Conservation (phyloP, 1,140 invertebrate genomes). For the Campoletis sonorensis region DNA sequence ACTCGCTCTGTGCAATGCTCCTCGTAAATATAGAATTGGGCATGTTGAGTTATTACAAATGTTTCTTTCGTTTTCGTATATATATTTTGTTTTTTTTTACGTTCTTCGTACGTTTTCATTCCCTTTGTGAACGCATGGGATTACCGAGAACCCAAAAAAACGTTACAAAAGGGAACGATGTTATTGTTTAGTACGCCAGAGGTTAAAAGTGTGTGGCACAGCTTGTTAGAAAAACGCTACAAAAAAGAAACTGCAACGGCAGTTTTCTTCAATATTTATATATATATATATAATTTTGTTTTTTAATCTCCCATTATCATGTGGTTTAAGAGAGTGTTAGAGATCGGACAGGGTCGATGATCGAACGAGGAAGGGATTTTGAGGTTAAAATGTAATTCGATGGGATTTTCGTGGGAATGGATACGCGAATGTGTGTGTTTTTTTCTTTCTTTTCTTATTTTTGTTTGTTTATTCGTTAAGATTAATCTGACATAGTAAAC, state of each 20-base stretch:
- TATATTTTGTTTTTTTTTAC: constrained; percentile 49
- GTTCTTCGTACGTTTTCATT: constrained; percentile 38
- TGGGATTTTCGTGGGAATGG: background rate
- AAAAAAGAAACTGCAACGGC: constrained; percentile 54
- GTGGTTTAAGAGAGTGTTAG: constrained; percentile 21
- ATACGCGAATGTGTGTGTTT: constrained; percentile 32
- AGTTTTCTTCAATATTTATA: constrained; percentile 50
- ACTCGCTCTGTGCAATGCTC: constrained; percentile 66
- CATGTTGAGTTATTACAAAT: constrained; percentile 65
- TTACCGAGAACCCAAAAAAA: too few species aligned
- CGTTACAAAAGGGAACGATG: background rate
- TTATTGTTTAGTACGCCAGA: constrained; percentile 48
- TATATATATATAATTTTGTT: constrained; percentile 27
- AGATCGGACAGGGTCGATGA: background rate
- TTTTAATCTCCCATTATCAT: constrained; percentile 23
- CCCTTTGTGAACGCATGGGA: background rate
- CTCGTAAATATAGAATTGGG: constrained; percentile 67
- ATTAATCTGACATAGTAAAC: constrained; percentile 52
- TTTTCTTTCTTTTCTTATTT: background rate
- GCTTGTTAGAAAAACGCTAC: constrained; percentile 56
- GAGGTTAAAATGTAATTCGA: background rate
- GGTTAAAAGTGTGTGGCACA: constrained; percentile 55
- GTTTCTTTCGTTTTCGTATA: constrained; percentile 31
- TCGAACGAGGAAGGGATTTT: too few species aligned
- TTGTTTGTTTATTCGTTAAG: constrained; percentile 40